These are phyloP conservation scores for Buphagus erythrorhynchus DNA, from an alignment of 2,797 vertebrate species.

Conservation along the genomic window DNA sequence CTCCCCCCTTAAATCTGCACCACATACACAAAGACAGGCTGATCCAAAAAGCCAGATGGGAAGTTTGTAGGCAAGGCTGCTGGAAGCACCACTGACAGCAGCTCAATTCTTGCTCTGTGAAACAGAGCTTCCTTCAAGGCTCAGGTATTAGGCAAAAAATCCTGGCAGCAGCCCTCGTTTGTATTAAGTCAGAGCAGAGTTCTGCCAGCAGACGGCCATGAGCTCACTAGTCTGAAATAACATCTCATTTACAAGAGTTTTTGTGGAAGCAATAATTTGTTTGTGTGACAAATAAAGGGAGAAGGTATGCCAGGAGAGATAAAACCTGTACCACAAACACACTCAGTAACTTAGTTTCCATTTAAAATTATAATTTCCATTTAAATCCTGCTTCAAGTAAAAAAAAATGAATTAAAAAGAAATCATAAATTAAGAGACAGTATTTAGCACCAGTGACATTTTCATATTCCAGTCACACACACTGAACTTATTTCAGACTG, in stretches of 20 bases:
- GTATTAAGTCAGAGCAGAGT: constrained; percentile 49
- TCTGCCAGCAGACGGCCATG: constrained; percentile 80
- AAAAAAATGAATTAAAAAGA: background rate
- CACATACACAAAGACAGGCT: background rate
- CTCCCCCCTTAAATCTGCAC: background rate
- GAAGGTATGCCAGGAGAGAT: background rate
- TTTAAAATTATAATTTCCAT: background rate
- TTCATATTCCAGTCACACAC: constrained; percentile 19
- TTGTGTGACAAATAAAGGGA: constrained; percentile 25
- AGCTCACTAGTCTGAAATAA: constrained; percentile 78
- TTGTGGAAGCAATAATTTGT: constrained; percentile 32
- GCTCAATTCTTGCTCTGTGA: background rate
- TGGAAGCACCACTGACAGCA: background rate
- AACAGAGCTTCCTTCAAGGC: constrained; percentile 36
- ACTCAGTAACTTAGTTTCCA: background rate
- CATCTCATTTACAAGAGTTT: constrained; percentile 50
- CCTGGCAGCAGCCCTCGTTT: constrained; percentile 65
- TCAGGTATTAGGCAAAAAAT: constrained; percentile 60
- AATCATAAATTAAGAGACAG: constrained; percentile 4
- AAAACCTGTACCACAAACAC: background rate
- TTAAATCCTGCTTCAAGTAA: background rate
- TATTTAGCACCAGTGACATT: constrained; percentile 7
- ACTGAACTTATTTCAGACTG: background rate
- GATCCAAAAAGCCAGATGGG: background rate
- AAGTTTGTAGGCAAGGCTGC: background rate